These are phyloP conservation scores for Anolis carolinensis DNA, from an alignment of 2,113 vertebrate genomes.

Conservation along the genomic window DNA sequence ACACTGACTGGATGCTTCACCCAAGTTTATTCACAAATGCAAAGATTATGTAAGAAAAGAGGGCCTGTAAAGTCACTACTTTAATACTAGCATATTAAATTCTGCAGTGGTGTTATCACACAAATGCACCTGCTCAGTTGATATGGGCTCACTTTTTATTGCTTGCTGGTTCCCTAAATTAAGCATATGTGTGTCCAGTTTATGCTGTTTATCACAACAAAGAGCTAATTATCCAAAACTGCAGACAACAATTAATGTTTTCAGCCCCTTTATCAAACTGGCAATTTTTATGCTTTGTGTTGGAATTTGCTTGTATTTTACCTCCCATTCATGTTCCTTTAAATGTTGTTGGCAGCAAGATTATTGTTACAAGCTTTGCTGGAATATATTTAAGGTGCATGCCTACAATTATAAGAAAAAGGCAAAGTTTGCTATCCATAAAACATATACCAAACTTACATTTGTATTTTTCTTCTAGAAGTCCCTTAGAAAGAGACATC, in stretches of 20 bases:
- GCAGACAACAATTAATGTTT: not conserved
- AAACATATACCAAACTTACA: constrained; percentile 84
- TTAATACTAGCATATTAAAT: constrained; percentile 10
- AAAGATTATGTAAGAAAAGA: not conserved
- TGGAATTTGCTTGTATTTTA: not conserved
- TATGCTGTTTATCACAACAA: not conserved
- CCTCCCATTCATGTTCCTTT: not conserved
- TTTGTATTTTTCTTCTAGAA: constrained; percentile 97
- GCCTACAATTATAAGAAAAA: not conserved
- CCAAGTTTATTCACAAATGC: constrained; percentile 1
- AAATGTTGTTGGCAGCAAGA: constrained; percentile 11
- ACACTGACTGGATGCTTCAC: not conserved
- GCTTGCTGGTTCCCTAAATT: constrained; percentile 12
- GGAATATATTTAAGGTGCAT: not conserved
- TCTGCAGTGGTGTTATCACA: constrained; percentile 29
- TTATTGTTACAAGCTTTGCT: not conserved
- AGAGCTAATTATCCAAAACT: not conserved
- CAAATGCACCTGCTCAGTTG: constrained; percentile 9
- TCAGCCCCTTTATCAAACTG: not conserved
- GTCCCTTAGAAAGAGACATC: constrained; percentile 93
- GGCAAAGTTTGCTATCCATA: constrained; percentile 8
- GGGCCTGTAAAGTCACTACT: constrained; percentile 26
- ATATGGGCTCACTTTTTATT: not conserved
- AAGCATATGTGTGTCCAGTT: not conserved
- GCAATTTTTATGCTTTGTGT: not conserved